These are phyloP conservation scores for Zootermopsis nevadensis DNA, from an alignment of 2,888 invertebrate species.

Conservation along the genomic window DNA sequence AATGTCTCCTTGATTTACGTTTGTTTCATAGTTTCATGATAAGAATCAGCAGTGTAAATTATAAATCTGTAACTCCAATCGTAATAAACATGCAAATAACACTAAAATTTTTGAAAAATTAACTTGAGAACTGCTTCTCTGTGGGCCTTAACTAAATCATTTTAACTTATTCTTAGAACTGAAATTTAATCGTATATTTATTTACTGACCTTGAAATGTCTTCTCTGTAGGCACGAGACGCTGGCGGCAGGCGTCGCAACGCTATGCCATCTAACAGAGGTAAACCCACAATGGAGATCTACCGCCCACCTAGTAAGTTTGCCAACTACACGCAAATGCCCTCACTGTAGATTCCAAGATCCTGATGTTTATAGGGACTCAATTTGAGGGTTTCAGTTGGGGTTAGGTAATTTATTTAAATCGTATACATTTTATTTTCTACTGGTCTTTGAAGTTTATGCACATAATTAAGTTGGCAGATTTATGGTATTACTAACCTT, in stretches of 20 bases:
- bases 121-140: no score
- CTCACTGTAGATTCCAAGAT: neutral
- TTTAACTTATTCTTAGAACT: no score
- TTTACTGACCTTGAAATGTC: no score
- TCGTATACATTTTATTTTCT: neutral
- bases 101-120: no score
- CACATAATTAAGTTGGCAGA: neutral
- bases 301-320: constrained; percentile 85
- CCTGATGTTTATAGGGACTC: neutral
- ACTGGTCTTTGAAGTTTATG: neutral
- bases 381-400: neutral
- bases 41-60: no score
- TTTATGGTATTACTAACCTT: neutral
- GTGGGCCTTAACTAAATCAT: no score
- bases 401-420: neutral
- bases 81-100: no score
- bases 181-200: no score
- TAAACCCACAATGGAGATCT: constrained; percentile 89
- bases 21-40: no score
- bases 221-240: constrained; percentile 23
- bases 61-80: no score
- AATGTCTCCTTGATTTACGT: no score
- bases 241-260: constrained; percentile 34
- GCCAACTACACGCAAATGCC: constrained; percentile 5
- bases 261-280: constrained; percentile 63